Base-by-base conservation (phyloP, 2,888 invertebrate genomes). In the Andrena chrysosceles region DNA sequence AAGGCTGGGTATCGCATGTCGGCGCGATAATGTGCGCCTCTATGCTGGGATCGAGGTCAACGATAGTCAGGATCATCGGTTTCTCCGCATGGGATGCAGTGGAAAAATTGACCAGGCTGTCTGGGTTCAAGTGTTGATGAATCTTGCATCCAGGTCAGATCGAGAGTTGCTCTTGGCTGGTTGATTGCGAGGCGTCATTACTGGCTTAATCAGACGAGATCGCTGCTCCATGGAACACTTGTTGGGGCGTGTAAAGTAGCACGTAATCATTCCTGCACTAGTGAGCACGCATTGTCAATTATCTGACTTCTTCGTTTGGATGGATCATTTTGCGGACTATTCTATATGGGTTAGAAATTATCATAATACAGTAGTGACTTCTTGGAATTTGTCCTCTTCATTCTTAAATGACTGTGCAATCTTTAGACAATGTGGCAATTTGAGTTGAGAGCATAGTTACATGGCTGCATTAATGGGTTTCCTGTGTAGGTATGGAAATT, bases 71-170 rank as follows among this genome's bases (percentile, higher is more conserved):
- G 42, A 80, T 63, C 64, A 71, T 82, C 81, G 66, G 63, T 52
- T 62, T 71, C 77, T 26, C 59, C 33, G 26, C 23, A 26, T n/a
- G 63, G 42, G n/a, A 66, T 75, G 75, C 81, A 59, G 26, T 68
- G 74, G 71, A 56, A 76, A 83, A 81, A 68, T 56, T 52, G 42
- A 71, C 49, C 1, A 62, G 31, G 4, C n/a, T 68, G 60, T 35
- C 77, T 26, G 16, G 8, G 29, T 56, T 26, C 2, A 23, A 29
- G 67, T 33, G 13, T 48, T 59, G 77, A 86, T 87, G 84, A 86
- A 87, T 89, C 80, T 89, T 84, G 76, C 84, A 85, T 89, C 66
- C 72, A 82, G 87, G 84, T 86, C 89, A 80, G 73, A 83, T 81
- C 81, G 69, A 81, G 54, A 10, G 10, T 7, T 35, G 10, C 35